Evolutionary conservation across 2,113 vertebrate species (phyloP), one percentile per base, ranked within the genome.

Genomic region (Euleptes europaea): DNA sequence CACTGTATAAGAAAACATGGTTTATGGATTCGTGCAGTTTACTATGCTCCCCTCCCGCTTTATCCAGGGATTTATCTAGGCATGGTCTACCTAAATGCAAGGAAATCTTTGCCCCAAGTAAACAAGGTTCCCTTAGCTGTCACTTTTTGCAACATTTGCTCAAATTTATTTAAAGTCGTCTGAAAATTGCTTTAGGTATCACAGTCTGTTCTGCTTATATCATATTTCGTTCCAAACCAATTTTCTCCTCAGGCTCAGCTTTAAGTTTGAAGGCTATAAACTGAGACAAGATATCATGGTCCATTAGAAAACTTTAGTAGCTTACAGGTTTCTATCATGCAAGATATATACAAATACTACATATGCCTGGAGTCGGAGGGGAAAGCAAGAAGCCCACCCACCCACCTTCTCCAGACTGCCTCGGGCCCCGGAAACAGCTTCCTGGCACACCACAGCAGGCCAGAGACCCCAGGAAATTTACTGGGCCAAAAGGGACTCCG

Each of bases 291-390:
- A 70, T 67, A 54, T 19, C 66, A 21, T 78, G 74, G 72, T 54
- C 78, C 49, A 90, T 63, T 88, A 69, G 80, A 78, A 86, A 40
- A 76, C 15, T 83, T 84, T 83, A 89, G 47, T 54, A 80, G 84
- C 57, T 72, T 83, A 91, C 31, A 90, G 54, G 13, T 75, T 87
- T 10, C 21, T 40, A 38, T 49, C 31, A 71, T 57, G 65, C 35
- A 78, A 66, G 19, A 21, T 83, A 51, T 17, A 42, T 17, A 75
- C 23, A 84, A 44, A 83, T 8, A 35, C 35, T 63, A 31, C 23
- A 44, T n/a, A n/a, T n/a, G n/a, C n/a, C n/a, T n/a, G n/a, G n/a
- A n/a, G n/a, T n/a, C n/a, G n/a, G n/a, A n/a, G n/a, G n/a, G n/a
- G n/a, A n/a, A n/a, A n/a, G n/a, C n/a, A n/a, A n/a, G n/a, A n/a